Evolutionary conservation across 53 echinoderm and acorn worm genomes (phyloP), one percentile per base, ranked within the genome.

Genomic region (Patiria pectinifera): DNA sequence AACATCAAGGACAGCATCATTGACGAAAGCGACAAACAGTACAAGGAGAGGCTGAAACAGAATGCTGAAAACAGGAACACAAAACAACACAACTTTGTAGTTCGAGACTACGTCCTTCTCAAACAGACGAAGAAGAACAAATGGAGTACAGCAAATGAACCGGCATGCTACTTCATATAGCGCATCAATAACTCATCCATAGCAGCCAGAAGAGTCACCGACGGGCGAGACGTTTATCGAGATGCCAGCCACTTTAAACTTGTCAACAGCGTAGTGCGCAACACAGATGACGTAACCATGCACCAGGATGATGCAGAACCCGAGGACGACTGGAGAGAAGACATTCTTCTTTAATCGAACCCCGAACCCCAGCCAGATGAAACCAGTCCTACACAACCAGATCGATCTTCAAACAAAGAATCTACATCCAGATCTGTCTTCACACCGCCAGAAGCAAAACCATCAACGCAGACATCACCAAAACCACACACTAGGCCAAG

Each of bases 51-150:
- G 25, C 26, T 89, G 69, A 83, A 83, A 26, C 74, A 59, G 12
- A 90, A 91, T 59, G 84, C 85, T 25, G 90, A 83, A 48, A 91
- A 91, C 79, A 85, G 49, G 48, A 87, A 93, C 62, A 93, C 83
- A 15, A 89, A 93, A 58, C 48, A 83, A 58, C 89, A 93, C 75
- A 75, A 78, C 60, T 94, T 91, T 66, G 62, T 85, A n/a, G 91
- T 94, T 59, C 86, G 92, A 75, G 92, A 94, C 62, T 94, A 87
- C 66, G 91, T 87, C 48, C 87, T 86, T 81, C 87, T 94, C 23
- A 91, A 82, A 82, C 92, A 94, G 66, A 75, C 86, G n/a, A 92
- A 71, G 78, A 94, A 71, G 78, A 94, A 86, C 87, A 91, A 94
- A 75, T 89, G 89, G 89, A 83, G 69, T 58, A 93, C 93, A 74